Conservation (phyloP, 2,797 vertebrate genomes). For the Alfaro cultratus region DNA sequence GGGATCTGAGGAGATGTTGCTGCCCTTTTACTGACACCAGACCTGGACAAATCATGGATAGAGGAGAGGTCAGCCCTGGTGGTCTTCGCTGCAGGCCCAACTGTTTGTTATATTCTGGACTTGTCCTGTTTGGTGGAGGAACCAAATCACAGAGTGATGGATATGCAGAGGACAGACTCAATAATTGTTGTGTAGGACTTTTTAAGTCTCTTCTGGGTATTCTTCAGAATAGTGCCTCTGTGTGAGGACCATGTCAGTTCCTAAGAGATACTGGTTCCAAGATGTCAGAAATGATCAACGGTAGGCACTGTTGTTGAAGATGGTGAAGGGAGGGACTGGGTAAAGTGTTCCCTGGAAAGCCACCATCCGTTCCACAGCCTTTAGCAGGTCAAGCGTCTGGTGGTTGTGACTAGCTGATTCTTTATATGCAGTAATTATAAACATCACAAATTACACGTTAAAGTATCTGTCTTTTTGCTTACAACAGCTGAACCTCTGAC, state of each 20-base stretch:
- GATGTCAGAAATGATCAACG: not conserved
- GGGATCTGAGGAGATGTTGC: not conserved
- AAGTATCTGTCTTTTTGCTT: not conserved
- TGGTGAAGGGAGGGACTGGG: not conserved
- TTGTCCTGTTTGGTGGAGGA: not conserved
- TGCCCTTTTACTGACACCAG: not conserved
- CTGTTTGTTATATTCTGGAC: not conserved
- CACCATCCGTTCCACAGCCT: not conserved
- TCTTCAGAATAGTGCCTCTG: not conserved
- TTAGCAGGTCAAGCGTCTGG: not conserved
- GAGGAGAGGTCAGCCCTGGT: not conserved
- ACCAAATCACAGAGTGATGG: not conserved
- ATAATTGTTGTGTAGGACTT: not conserved
- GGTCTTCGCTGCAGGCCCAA: not conserved
- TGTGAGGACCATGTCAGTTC: not conserved
- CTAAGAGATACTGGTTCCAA: not conserved
- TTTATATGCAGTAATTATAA: not conserved
- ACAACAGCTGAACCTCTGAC: slow-evolving; percentile 13
- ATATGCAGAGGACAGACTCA: not conserved
- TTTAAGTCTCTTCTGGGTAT: not conserved
- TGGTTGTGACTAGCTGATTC: not conserved
- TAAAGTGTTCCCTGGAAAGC: not conserved
- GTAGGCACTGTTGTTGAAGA: not conserved
- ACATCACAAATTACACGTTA: not conserved
- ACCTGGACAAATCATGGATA: not conserved